Conservation (phyloP, 2,797 vertebrate species). For the Syngnathus acus region DNA sequence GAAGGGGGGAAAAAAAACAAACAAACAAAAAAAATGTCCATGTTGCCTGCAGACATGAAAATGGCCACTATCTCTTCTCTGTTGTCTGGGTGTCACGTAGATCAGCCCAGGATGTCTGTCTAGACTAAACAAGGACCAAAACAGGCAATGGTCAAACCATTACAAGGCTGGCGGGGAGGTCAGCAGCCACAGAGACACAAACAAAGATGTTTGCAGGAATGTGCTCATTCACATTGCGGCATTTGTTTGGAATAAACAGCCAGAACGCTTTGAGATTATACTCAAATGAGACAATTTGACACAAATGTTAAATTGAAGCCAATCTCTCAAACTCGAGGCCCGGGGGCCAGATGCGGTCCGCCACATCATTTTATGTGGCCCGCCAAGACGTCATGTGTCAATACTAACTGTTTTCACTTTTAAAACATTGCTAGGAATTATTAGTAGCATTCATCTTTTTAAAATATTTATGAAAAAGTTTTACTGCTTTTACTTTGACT, state of each 20-base stretch:
- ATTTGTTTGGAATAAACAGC: slow-evolving; percentile 12
- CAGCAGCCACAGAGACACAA: slow-evolving; percentile 42
- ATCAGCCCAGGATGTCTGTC: slow-evolving; percentile 67
- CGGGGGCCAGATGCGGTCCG: too few species aligned
- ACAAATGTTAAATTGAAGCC: slow-evolving; percentile 30
- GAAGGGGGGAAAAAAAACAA: slow-evolving; percentile 8
- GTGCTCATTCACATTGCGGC: slow-evolving; percentile 12
- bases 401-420: too few species aligned
- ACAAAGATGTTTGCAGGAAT: slow-evolving; percentile 19
- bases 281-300: slow-evolving; percentile 39
- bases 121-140: slow-evolving; percentile 69
- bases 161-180: slow-evolving; percentile 54
- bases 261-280: slow-evolving; percentile 33
- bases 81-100: slow-evolving; percentile 64
- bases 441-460: too few species aligned
- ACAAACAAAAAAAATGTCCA: slow-evolving; percentile 24
- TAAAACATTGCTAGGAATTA: too few species aligned
- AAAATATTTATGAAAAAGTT: too few species aligned
- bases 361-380: too few species aligned
- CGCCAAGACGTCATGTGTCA: too few species aligned
- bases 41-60: slow-evolving; percentile 66
- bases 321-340: too few species aligned
- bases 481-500: too few species aligned
- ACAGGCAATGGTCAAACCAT: slow-evolving; percentile 50
- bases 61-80: slow-evolving; percentile 67